Evolutionary conservation across 2,888 invertebrate species (phyloP).

Genomic region (Lasioglossum morio): DNA sequence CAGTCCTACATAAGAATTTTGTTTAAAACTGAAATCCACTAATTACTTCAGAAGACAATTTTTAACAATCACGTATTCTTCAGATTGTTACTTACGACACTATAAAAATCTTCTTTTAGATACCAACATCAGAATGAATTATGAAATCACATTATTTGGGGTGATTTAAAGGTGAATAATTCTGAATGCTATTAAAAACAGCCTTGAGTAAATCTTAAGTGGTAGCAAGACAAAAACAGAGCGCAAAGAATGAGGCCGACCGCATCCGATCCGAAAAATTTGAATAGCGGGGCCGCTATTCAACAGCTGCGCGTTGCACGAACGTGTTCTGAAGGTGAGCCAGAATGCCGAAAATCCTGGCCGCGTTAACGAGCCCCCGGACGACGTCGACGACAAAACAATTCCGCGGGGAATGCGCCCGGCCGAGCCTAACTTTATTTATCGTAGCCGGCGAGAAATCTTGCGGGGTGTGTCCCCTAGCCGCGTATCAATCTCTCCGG

Average conservation of each 20-base stretch:
- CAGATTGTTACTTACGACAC: no score
- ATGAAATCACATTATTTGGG: no score
- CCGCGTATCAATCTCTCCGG: constrained; percentile 78
- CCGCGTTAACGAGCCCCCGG: constrained; percentile 72
- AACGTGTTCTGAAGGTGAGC: constrained; percentile 41
- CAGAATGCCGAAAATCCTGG: constrained; percentile 69
- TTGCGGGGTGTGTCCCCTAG: constrained; percentile 71
- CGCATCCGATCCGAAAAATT: constrained; percentile 27
- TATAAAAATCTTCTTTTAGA: no score
- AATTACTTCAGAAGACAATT: no score
- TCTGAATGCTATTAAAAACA: no score
- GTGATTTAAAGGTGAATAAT: no score
- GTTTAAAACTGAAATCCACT: no score
- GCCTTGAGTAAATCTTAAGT: neutral
- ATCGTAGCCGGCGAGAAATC: constrained; percentile 60
- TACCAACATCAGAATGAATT: no score
- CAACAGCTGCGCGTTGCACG: constrained; percentile 42
- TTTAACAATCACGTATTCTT: no score
- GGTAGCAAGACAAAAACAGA: constrained; percentile 8
- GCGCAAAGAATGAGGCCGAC: neutral
- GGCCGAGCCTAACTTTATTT: constrained; percentile 67
- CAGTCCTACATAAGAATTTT: no score
- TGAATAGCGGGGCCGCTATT: constrained; percentile 34
- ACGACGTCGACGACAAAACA: constrained; percentile 66
- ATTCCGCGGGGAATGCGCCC: constrained; percentile 60